Evolutionary conservation across 2,113 vertebrate species (phyloP).

Genomic region (Campylorhamphus procurvoides): DNA sequence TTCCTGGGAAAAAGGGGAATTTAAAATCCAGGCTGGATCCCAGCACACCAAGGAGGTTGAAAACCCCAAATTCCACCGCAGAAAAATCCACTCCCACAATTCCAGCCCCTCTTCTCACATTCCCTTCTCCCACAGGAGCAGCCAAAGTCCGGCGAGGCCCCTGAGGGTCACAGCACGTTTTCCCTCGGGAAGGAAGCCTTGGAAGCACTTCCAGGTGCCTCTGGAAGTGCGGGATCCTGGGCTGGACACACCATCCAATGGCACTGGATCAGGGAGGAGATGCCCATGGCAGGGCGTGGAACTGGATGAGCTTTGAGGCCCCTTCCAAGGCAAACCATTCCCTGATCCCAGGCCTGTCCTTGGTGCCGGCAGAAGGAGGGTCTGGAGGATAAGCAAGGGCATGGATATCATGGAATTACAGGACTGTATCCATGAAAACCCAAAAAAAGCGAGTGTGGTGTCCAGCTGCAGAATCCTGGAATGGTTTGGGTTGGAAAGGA

Average conservation of each 20-base stretch:
- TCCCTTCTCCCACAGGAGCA: background rate
- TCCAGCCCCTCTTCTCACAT: background rate
- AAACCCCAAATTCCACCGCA: background rate
- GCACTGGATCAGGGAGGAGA: background rate
- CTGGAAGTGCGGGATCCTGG: background rate
- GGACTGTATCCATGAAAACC: background rate
- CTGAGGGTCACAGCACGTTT: background rate
- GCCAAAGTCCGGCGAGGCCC: conserved; percentile 24
- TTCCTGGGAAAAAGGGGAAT: background rate
- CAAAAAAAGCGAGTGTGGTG: background rate
- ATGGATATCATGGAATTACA: background rate
- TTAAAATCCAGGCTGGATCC: background rate
- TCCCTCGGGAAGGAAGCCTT: background rate
- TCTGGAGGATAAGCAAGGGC: background rate
- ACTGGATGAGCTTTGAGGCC: too few relatives aligned
- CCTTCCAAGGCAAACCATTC: background rate
- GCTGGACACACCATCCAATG: background rate
- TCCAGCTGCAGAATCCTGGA: background rate
- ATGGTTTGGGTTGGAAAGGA: background rate
- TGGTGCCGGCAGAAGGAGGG: background rate
- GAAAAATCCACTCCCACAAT: background rate
- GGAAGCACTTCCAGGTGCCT: rapidly evolving
- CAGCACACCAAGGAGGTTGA: rapidly evolving
- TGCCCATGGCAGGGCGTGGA: background rate
- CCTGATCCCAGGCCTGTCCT: rapidly evolving